These are phyloP conservation scores for Neomicropteryx cornuta DNA, from an alignment of 1,140 invertebrate species.

Conservation along the genomic window DNA sequence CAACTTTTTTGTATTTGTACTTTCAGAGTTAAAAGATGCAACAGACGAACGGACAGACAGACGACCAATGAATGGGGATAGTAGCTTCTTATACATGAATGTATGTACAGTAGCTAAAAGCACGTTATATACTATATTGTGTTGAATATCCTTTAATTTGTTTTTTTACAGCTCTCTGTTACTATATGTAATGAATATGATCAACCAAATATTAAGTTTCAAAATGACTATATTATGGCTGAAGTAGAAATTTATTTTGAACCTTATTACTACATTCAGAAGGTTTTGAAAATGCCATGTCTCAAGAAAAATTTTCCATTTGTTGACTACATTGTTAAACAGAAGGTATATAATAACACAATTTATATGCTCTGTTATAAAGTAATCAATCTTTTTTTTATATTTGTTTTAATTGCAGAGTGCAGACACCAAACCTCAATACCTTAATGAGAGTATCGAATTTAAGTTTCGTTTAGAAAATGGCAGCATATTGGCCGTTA, in stretches of 20 bases:
- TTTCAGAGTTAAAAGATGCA: too few species aligned
- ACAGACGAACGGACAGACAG: too few species aligned
- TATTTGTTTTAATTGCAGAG: slow-evolving; percentile 18
- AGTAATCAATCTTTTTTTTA: background rate
- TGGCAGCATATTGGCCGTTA: slow-evolving; percentile 20
- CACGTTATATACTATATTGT: background rate
- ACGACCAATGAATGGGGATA: background rate
- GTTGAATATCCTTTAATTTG: background rate
- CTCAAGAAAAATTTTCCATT: slow-evolving; percentile 49
- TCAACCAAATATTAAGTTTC: slow-evolving; percentile 20
- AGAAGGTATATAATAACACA: slow-evolving; percentile 25
- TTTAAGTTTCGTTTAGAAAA: too few species aligned
- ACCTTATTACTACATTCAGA: slow-evolving; percentile 53
- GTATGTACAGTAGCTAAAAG: background rate
- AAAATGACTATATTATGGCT: slow-evolving; percentile 40
- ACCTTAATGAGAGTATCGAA: too few species aligned
- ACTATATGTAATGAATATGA: background rate
- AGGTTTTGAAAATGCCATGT: slow-evolving; percentile 39
- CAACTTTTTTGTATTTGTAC: too few species aligned
- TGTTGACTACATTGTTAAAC: slow-evolving; percentile 49
- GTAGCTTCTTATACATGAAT: background rate
- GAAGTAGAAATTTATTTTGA: slow-evolving; percentile 58
- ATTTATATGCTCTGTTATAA: slow-evolving; percentile 9
- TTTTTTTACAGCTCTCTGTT: background rate
- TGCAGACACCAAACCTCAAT: slow-evolving; percentile 19